Conservation (phyloP, 2,113 vertebrate genomes). For the Pelodiscus sinensis region DNA sequence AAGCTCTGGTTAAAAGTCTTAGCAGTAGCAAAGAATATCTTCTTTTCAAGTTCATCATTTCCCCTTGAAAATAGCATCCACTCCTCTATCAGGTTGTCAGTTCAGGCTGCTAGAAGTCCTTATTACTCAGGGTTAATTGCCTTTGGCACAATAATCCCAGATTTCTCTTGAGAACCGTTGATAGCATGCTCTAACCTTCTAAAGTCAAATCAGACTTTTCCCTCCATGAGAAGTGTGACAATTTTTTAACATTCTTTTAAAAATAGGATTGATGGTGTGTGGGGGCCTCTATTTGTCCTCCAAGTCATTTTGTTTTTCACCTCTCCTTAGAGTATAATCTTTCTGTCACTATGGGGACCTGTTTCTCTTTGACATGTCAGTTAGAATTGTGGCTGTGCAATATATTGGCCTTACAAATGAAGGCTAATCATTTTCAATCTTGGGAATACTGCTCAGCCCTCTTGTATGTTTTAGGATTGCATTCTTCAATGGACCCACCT, state of each 20-base stretch:
- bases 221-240: conserved; percentile 35
- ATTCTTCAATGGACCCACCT: neutral
- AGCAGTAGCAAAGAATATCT: conserved; percentile 40
- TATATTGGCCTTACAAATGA: neutral
- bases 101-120: conserved; percentile 65
- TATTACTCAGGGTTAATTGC: conserved; percentile 74
- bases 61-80: conserved; percentile 54
- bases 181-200: conserved; percentile 52
- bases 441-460: neutral
- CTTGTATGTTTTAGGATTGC: rapidly evolving
- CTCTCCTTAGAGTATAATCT: neutral
- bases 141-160: conserved; percentile 62
- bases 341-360: neutral
- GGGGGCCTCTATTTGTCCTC: neutral
- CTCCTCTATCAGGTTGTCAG: conserved; percentile 38
- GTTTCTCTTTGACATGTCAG: neutral
- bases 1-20: conserved; percentile 59
- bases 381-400: neutral
- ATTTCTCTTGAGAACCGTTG: conserved; percentile 59
- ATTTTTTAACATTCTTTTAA: conserved; percentile 56
- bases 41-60: conserved; percentile 55
- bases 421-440: neutral
- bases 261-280: conserved; percentile 11
- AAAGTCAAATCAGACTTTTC: conserved; percentile 69
- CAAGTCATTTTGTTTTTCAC: neutral